Percentiles rank a stretch among this genome's conserved stretches.
phyloP scores from a whole-genome alignment of 1,140 invertebrate genomes.

The Aphelinus atriplicis region DNA sequence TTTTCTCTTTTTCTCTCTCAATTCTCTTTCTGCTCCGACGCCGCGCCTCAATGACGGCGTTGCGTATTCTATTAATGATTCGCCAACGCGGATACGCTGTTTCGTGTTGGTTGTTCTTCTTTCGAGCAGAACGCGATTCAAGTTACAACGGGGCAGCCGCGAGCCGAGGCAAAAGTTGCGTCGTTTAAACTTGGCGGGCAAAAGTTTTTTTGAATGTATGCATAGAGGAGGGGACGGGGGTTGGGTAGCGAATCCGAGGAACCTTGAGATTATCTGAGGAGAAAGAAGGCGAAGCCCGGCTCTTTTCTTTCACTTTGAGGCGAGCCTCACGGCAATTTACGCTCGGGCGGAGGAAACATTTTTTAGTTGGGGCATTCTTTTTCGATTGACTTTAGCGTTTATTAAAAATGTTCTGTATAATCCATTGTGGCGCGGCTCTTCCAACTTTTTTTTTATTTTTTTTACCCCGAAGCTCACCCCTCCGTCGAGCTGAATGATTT shows the following conservation, averaged over 20 bases:
- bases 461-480: too few relatives aligned
- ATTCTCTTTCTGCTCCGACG: not conserved
- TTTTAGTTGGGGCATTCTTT: not conserved
- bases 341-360: not conserved
- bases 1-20: too few relatives aligned
- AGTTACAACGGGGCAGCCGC: constrained; percentile 1
- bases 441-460: too few relatives aligned
- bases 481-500: too few relatives aligned
- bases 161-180: constrained; percentile 20
- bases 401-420: not conserved
- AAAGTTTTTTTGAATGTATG: constrained; percentile 24
- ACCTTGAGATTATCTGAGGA: constrained; percentile 10
- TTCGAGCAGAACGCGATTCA: constrained; percentile 9
- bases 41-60: not conserved
- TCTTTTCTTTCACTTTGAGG: not conserved
- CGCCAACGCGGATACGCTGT: not conserved
- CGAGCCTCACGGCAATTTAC: not conserved
- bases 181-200: constrained; percentile 35
- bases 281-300: not conserved
- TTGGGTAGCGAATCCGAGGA: not conserved
- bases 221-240: not conserved
- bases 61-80: constrained; percentile 5
- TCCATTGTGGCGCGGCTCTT: too few relatives aligned
- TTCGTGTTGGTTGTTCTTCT: not conserved
- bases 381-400: constrained; percentile 1